A percentile compares a stretch with the other conserved stretches of the same genome.
Evolutionary conservation across 2,888 invertebrate genomes (phyloP).

Genomic region (Amphipyra tragopoginis): DNA sequence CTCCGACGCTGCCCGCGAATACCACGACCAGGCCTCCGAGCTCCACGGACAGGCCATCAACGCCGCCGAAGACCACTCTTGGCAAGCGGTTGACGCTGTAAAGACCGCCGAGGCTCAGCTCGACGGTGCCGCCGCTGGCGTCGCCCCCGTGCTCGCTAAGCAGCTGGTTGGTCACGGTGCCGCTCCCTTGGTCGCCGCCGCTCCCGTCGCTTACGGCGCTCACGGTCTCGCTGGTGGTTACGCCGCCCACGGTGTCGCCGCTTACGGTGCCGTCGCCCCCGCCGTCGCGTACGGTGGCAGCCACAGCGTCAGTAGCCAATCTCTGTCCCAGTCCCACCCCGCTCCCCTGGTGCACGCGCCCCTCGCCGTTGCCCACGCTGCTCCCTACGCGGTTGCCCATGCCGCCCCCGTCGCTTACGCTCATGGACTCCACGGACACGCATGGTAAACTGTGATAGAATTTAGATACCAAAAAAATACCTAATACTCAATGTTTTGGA

Average conservation of each 20-base stretch:
- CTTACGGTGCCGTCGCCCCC: slow-evolving; percentile 48
- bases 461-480: slow-evolving; percentile 80
- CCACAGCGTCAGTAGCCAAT: slow-evolving; percentile 77
- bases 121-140: slow-evolving; percentile 86
- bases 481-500: slow-evolving; percentile 85
- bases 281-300: slow-evolving; percentile 66
- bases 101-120: slow-evolving; percentile 83
- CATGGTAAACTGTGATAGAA: slow-evolving; percentile 87
- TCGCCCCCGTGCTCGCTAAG: slow-evolving; percentile 83
- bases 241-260: slow-evolving; percentile 58
- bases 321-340: slow-evolving; percentile 82
- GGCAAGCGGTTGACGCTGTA: slow-evolving; percentile 85
- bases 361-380: slow-evolving; percentile 76
- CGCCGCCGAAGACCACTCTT: slow-evolving; percentile 86
- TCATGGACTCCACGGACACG: slow-evolving; percentile 72
- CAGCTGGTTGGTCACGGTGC: slow-evolving; percentile 83
- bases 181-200: slow-evolving; percentile 61
- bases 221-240: slow-evolving; percentile 59
- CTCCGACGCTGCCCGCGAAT: slow-evolving; percentile 82
- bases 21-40: slow-evolving; percentile 85
- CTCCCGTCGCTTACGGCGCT: slow-evolving; percentile 55
- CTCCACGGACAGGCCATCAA: slow-evolving; percentile 84
- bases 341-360: slow-evolving; percentile 73
- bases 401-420: slow-evolving; percentile 61
- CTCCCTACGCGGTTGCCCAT: slow-evolving; percentile 63